Evolutionary conservation across 2,888 invertebrate species (phyloP).

Genomic region (Operophtera brumata): DNA sequence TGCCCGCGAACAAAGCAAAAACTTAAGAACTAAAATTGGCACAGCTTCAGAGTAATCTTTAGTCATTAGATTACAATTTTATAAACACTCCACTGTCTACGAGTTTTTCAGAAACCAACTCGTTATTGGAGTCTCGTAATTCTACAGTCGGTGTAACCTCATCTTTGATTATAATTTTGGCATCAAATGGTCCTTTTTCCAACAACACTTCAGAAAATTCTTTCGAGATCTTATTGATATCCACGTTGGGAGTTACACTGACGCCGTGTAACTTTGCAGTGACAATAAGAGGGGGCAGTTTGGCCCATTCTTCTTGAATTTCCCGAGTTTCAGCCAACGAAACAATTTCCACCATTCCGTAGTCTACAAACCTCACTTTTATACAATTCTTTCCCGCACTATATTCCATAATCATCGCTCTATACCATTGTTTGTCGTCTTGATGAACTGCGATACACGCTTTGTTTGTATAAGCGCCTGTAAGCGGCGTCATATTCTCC

Average conservation of each 20-base stretch:
- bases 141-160: constrained; percentile 53
- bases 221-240: constrained; percentile 51
- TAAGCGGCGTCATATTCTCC: constrained; percentile 61
- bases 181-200: constrained; percentile 58
- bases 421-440: constrained; percentile 85
- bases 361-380: constrained; percentile 87
- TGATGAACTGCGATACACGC: constrained; percentile 83
- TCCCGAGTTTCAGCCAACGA: constrained; percentile 66
- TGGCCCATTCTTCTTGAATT: constrained; percentile 72
- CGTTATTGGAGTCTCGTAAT: constrained; percentile 48
- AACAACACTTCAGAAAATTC: constrained; percentile 52
- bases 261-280: constrained; percentile 70
- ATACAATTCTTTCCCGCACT: constrained; percentile 66
- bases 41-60: constrained; percentile 1
- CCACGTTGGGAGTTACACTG: constrained; percentile 52
- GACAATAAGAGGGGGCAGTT: constrained; percentile 76
- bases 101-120: constrained; percentile 56
- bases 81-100: constrained; percentile 44
- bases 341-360: constrained; percentile 83
- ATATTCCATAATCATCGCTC: constrained; percentile 82
- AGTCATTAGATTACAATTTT: constrained; percentile 18
- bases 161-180: constrained; percentile 48
- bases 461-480: constrained; percentile 68
- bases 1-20: not conserved
- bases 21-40: not conserved